A percentile compares a stretch with the other conserved stretches of the same genome.
These are phyloP conservation scores for Tyto alba DNA, from an alignment of 2,113 vertebrate species.

Conservation along the genomic window DNA sequence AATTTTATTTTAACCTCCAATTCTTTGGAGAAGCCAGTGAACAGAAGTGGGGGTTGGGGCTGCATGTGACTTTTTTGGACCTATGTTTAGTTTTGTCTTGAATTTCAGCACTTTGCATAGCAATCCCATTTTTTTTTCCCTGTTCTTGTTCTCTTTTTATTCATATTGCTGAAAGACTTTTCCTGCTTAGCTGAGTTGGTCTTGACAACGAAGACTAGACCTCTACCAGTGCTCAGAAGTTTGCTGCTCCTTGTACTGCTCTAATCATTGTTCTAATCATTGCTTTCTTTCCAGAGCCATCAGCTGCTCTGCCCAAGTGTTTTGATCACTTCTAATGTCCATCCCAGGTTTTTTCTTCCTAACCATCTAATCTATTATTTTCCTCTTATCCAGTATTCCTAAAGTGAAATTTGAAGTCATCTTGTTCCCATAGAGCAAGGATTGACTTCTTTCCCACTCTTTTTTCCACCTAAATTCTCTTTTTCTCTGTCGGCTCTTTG, in stretches of 20 bases:
- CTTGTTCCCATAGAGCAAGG: not conserved
- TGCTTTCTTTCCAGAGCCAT: not conserved
- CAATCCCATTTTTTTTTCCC: not conserved
- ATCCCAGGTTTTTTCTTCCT: not conserved
- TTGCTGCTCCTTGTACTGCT: not conserved
- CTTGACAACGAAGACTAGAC: not conserved
- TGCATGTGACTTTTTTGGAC: not conserved
- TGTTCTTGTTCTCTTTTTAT: not conserved
- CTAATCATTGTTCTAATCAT: not conserved
- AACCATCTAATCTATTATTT: not conserved
- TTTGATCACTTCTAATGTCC: not conserved
- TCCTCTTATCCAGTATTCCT: not conserved
- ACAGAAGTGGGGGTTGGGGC: not conserved
- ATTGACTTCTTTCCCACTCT: not conserved
- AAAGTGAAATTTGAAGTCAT: not conserved
- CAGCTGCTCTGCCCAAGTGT: not conserved
- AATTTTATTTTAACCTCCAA: not conserved
- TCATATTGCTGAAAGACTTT: not conserved
- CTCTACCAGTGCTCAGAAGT: not conserved
- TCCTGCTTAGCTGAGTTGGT: not conserved
- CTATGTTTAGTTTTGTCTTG: not conserved
- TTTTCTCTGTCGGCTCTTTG: not conserved
- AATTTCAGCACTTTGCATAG: not conserved
- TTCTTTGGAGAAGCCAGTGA: not conserved
- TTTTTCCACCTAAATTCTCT: not conserved